A percentile compares a stretch with the other conserved stretches of the same genome.
Conservation (phyloP, 2,888 invertebrate species). For the Dynastes tityus region DNA sequence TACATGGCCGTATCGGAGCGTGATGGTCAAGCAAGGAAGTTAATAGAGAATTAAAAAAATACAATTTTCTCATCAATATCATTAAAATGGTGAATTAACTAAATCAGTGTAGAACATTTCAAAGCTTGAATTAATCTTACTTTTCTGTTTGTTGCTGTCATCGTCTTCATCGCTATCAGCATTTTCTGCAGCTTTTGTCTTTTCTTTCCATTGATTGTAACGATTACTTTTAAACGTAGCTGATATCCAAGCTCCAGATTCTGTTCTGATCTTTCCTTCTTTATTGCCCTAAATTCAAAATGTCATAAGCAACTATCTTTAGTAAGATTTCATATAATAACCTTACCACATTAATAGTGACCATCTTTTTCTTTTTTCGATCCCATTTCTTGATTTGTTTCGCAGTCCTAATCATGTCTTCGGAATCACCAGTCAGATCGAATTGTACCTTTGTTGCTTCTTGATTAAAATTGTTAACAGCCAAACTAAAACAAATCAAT, state of each 20-base stretch:
- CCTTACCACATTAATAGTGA: constrained; percentile 78
- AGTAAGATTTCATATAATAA: neutral
- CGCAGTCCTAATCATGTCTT: constrained; percentile 75
- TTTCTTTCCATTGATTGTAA: constrained; percentile 90
- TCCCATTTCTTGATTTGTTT: constrained; percentile 89
- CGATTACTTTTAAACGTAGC: constrained; percentile 94
- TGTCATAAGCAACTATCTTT: neutral
- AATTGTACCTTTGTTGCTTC: constrained; percentile 86
- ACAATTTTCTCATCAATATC: too few species aligned
- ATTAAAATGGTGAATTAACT: too few species aligned
- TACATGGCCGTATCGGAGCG: too few species aligned
- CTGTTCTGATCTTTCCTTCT: constrained; percentile 90
- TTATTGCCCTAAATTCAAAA: constrained; percentile 70
- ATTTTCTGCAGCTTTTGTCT: constrained; percentile 74
- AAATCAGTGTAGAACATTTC: neutral
- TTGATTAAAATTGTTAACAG: constrained; percentile 84
- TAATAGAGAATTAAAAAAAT: too few species aligned
- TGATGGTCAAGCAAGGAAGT: too few species aligned
- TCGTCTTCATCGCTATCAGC: constrained; percentile 72
- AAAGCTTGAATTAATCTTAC: constrained; percentile 5
- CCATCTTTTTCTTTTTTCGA: constrained; percentile 96
- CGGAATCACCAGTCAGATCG: constrained; percentile 89
- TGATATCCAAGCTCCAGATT: constrained; percentile 95
- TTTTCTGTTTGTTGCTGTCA: constrained; percentile 50
- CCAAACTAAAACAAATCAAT: constrained; percentile 72